A percentile compares a stretch with the other conserved stretches of the same genome.
Evolutionary conservation across 2,797 vertebrate genomes (phyloP).

Genomic region (Smutsia temminckii): DNA sequence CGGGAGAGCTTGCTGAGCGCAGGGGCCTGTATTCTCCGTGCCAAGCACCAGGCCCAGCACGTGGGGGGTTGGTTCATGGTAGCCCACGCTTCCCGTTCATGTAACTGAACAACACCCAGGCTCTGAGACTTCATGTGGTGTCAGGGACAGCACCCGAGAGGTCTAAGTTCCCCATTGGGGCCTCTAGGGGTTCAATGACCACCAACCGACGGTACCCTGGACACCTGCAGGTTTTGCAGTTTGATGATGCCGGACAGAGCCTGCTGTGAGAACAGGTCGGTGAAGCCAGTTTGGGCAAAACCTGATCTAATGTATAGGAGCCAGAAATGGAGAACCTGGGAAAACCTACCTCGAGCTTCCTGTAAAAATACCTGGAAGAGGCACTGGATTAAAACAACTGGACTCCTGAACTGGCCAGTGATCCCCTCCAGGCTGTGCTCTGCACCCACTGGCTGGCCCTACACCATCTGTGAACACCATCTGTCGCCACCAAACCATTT

Average conservation of each 20-base stretch:
- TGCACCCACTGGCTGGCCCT: too few relatives aligned
- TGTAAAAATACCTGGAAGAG: conserved; percentile 59
- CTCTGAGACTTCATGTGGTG: not conserved
- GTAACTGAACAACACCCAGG: not conserved
- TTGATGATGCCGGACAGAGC: conserved; percentile 78
- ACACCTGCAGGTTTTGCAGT: conserved; percentile 58
- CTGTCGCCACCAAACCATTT: not conserved
- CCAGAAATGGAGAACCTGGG: conserved; percentile 81
- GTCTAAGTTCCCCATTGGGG: fast-evolving
- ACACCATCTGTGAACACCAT: not conserved
- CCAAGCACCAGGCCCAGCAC: fast-evolving
- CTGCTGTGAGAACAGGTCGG: conserved; percentile 63
- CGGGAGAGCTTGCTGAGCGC: not conserved
- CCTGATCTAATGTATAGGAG: conserved; percentile 75
- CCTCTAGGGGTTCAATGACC: too few relatives aligned
- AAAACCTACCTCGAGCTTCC: conserved; percentile 74
- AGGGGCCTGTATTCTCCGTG: not conserved
- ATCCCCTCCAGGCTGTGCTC: fast-evolving
- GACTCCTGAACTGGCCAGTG: not conserved
- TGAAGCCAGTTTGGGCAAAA: conserved; percentile 78
- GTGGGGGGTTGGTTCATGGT: fast-evolving
- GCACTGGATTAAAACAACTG: too few relatives aligned
- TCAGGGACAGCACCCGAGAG: fast-evolving
- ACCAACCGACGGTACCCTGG: conserved; percentile 67
- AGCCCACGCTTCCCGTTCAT: not conserved